Percentiles rank a stretch among this genome's conserved stretches.
Evolutionary conservation across 1,140 invertebrate genomes (phyloP).

Genomic region (Drosophila sucinea): DNA sequence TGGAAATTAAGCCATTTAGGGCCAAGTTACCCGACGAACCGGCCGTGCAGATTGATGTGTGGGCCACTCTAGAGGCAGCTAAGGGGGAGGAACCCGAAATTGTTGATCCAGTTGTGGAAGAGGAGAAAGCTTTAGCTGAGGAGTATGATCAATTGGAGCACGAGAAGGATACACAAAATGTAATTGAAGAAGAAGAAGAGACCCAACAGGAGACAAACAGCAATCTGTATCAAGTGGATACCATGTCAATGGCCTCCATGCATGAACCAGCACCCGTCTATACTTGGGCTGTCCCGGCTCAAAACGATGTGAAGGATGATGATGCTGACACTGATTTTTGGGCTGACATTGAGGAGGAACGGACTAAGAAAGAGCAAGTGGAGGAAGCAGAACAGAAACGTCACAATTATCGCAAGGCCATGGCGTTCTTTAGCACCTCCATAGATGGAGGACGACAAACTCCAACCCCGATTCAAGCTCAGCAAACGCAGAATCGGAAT

Average conservation of each 20-base stretch:
- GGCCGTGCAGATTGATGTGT: conserved; percentile 62
- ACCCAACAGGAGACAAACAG: conserved; percentile 6
- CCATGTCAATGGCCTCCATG: conserved; percentile 71
- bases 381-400: conserved; percentile 72
- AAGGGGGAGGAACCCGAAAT: conserved; percentile 65
- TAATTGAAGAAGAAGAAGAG: background rate
- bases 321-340: conserved; percentile 61
- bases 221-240: conserved; percentile 54
- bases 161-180: conserved; percentile 15
- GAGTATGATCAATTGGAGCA: conserved; percentile 62
- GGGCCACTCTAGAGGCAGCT: conserved; percentile 69
- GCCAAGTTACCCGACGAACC: conserved; percentile 73
- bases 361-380: conserved; percentile 40
- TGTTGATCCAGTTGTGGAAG: conserved; percentile 63
- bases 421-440: conserved; percentile 79
- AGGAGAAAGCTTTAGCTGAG: conserved; percentile 54
- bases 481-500: conserved; percentile 32
- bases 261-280: conserved; percentile 69
- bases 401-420: conserved; percentile 75
- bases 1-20: conserved; percentile 61
- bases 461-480: conserved; percentile 40
- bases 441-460: conserved; percentile 70
- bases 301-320: conserved; percentile 9
- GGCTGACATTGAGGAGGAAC: conserved; percentile 67
- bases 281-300: conserved; percentile 43